Base-by-base conservation (phyloP, 2,888 invertebrate genomes). In the Tricholauxania praeusta region DNA sequence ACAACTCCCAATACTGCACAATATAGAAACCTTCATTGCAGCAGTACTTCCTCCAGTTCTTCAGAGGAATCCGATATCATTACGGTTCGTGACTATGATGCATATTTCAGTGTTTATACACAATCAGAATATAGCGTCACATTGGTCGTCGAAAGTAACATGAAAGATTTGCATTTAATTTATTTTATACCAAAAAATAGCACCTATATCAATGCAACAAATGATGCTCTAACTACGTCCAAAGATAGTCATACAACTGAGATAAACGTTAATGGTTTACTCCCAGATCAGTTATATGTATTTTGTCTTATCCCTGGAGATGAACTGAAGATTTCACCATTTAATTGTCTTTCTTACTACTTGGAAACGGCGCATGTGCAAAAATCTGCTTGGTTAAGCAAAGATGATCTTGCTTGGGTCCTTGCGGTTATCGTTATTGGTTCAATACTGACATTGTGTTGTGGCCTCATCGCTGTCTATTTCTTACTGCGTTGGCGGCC, bases 341-440 rank as follows among this genome's bases (percentile, higher is more conserved):
- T 82, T 3, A 80, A 83, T 63, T 85, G 85, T 47, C 78, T 72
- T 1, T 79, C 85, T 0, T 77, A 82, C 62, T 77, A 71, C n/a
- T 3, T 72, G 28, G 12, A 64, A 14, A 17, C 0, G 8, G 12
- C 1, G 7, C 0, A 4, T 1, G 7, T n/a, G 2, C 28, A n/a
- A 28, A 17, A 17, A 12, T 3, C 28, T 57, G 69, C 75, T n/a
- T 85, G 85, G 85, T 73, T 83, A 5, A 64, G 67, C 7, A 57
- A 17, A 0, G 60, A 78, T 12, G 76, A 78, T 57, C 68, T 55
- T 5, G 70, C 73, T 0, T 19, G 81, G 0, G 74, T 80, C 10
- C 74, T 83, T 8, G 32, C 77, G 0, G 3, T 82, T 0, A 74
- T 78, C 0, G 60, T 78, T 12, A 48, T 73, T 1, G 77, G 78